A percentile compares a stretch with the other conserved stretches of the same genome.
These are phyloP conservation scores for Madoqua kirkii DNA, from an alignment of 2,113 vertebrate species.

Conservation along the genomic window DNA sequence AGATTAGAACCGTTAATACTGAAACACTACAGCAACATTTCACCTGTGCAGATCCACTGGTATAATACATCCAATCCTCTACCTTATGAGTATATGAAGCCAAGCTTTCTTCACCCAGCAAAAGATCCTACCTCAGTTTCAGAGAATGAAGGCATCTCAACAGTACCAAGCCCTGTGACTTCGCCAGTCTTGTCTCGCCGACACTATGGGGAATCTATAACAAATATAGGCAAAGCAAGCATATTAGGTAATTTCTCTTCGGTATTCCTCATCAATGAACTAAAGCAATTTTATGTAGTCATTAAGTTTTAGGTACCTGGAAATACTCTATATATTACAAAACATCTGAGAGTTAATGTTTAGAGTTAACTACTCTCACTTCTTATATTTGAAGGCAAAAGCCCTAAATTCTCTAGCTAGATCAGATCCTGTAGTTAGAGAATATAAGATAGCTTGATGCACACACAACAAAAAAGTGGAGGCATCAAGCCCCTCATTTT, in stretches of 20 bases:
- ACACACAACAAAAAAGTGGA: background rate
- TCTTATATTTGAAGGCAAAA: background rate
- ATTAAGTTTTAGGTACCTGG: background rate
- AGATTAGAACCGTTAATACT: conserved; percentile 95
- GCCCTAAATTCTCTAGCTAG: background rate
- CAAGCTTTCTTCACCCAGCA: conserved; percentile 89
- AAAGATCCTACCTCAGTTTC: conserved; percentile 90
- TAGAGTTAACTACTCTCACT: background rate
- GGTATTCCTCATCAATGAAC: background rate
- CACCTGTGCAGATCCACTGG: conserved; percentile 97
- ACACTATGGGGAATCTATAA: conserved; percentile 97
- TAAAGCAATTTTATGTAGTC: background rate
- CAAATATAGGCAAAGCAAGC: conserved; percentile 96
- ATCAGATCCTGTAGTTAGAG: background rate
- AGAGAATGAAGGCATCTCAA: conserved; percentile 88
- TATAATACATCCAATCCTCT: conserved; percentile 92
- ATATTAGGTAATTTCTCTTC: conserved; percentile 87
- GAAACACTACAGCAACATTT: conserved; percentile 97
- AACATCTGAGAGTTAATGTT: background rate
- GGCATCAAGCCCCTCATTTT: background rate
- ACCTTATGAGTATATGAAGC: conserved; percentile 91
- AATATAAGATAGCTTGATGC: background rate
- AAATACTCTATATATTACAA: background rate
- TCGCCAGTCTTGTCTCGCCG: conserved; percentile 91
- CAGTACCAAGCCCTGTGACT: conserved; percentile 90